A percentile compares a stretch with the other conserved stretches of the same genome.
Evolutionary conservation across 2,888 invertebrate species (phyloP).

Genomic region (Ptilodon capucinus): DNA sequence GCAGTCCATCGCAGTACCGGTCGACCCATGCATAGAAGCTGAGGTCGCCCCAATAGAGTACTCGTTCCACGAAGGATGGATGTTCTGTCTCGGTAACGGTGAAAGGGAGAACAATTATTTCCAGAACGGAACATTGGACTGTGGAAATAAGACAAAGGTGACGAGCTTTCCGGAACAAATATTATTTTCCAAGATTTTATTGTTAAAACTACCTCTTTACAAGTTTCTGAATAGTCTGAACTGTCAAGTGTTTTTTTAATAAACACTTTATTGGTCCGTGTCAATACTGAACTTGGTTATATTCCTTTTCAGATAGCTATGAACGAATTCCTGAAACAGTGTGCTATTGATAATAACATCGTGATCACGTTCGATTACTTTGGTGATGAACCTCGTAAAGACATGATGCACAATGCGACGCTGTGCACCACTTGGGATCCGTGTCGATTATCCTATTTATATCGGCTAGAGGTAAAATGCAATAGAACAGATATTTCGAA

Average conservation of each 20-base stretch:
- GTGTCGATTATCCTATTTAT: constrained; percentile 69
- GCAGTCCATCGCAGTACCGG: constrained; percentile 50
- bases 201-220: background rate
- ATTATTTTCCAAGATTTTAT: no score
- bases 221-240: background rate
- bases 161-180: no score
- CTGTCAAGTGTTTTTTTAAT: no score
- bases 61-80: constrained; percentile 76
- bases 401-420: constrained; percentile 73
- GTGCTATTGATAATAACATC: constrained; percentile 73
- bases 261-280: no score
- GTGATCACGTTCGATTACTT: constrained; percentile 75
- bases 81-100: constrained; percentile 75
- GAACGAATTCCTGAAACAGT: constrained; percentile 56
- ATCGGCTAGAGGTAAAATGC: constrained; percentile 66
- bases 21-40: constrained; percentile 76
- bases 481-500: no score
- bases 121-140: constrained; percentile 72
- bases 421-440: constrained; percentile 74
- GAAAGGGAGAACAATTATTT: constrained; percentile 75
- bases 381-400: constrained; percentile 75
- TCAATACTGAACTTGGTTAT: background rate
- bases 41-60: constrained; percentile 74
- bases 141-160: constrained; percentile 74
- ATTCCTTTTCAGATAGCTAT: constrained; percentile 52